Conservation (phyloP, 2,888 invertebrate species). For the Aporophyla nigra region DNA sequence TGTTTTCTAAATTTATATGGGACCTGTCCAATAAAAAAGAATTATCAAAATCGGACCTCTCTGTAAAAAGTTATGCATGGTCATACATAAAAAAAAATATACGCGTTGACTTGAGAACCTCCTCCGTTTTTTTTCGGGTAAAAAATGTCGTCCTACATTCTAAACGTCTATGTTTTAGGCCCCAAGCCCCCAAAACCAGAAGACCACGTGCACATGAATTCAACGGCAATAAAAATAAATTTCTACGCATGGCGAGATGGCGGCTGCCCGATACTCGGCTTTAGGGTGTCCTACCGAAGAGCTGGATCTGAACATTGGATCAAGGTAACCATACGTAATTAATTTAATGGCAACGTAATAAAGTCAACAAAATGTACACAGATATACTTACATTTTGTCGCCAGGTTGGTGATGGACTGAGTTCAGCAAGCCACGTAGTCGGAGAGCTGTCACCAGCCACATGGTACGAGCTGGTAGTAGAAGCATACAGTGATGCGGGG, state of each 20-base stretch:
- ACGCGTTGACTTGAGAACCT: too few relatives aligned
- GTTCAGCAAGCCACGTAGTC: conserved; percentile 85
- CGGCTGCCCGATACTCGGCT: conserved; percentile 95
- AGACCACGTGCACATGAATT: conserved; percentile 94
- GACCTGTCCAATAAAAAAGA: too few relatives aligned
- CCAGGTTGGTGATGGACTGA: conserved; percentile 85
- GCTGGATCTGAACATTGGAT: conserved; percentile 90
- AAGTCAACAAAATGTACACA: neutral
- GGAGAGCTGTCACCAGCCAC: conserved; percentile 91
- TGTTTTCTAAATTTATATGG: too few relatives aligned
- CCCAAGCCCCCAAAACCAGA: conserved; percentile 93
- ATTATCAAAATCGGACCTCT: too few relatives aligned
- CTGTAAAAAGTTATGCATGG: too few relatives aligned
- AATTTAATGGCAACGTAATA: neutral
- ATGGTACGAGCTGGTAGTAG: conserved; percentile 92
- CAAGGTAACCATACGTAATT: conserved; percentile 75
- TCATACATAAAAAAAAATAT: too few relatives aligned
- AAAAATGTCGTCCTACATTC: neutral
- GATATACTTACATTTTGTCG: conserved; percentile 5
- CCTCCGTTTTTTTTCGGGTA: too few relatives aligned
- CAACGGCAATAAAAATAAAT: conserved; percentile 94
- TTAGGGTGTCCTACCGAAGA: conserved; percentile 93
- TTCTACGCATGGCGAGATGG: conserved; percentile 95
- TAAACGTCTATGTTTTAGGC: conserved; percentile 82
- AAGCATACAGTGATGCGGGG: conserved; percentile 92